phyloP scores from a whole-genome alignment of 2,113 vertebrate genomes.

The Hemiscyllium ocellatum region DNA sequence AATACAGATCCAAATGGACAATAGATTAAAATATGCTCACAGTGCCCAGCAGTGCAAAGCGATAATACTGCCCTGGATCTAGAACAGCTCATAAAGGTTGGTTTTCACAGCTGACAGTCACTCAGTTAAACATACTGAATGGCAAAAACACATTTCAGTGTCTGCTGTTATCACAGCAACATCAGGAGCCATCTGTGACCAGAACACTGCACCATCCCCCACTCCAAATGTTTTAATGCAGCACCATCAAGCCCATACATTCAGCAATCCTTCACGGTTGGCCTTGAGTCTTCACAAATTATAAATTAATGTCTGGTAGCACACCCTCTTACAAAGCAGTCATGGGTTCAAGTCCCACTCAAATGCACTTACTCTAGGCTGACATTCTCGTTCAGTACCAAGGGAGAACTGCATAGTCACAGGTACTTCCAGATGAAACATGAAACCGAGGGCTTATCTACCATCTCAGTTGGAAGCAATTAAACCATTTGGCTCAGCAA shows the following conservation, averaged over 20 bases:
- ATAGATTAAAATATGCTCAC: not conserved
- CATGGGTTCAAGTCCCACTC: not conserved
- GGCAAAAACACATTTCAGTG: not conserved
- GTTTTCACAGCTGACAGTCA: not conserved
- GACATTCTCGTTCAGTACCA: not conserved
- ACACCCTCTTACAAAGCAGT: not conserved
- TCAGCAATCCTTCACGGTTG: not conserved
- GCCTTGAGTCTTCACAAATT: not conserved
- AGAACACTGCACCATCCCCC: not conserved
- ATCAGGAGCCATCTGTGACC: not conserved
- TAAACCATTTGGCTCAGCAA: too few relatives aligned
- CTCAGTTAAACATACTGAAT: not conserved
- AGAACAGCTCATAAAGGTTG: not conserved
- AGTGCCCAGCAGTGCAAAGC: not conserved
- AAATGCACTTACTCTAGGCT: not conserved
- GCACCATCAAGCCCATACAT: not conserved
- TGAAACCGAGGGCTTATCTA: not conserved
- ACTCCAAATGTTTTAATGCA: not conserved
- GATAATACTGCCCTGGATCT: not conserved
- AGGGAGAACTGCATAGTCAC: not conserved
- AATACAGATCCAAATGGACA: not conserved
- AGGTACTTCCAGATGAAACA: not conserved
- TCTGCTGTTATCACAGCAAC: constrained; percentile 3
- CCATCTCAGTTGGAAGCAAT: not conserved
- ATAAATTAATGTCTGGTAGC: not conserved